These are phyloP conservation scores for Holothuria leucospilota DNA, from an alignment of 53 echinoderm and acorn worm genomes.

Conservation along the genomic window DNA sequence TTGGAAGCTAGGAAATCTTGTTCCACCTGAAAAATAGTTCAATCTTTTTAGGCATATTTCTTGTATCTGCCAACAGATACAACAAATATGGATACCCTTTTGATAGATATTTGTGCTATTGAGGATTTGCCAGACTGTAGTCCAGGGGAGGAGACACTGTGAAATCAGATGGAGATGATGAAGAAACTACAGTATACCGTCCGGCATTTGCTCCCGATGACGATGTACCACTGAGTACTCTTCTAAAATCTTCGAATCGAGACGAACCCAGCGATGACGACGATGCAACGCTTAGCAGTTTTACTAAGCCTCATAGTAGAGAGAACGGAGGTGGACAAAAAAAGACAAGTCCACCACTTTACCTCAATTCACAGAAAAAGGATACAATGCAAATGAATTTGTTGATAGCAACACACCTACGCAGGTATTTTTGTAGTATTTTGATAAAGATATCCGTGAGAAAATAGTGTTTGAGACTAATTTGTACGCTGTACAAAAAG, in stretches of 20 bases:
- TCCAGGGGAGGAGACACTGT: conserved; percentile 12
- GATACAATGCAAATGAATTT: conserved; percentile 41
- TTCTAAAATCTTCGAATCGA: not conserved
- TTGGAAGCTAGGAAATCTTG: no score
- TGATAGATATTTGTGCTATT: not conserved
- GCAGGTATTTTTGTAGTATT: conserved; percentile 30
- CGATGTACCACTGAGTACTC: conserved; percentile 37
- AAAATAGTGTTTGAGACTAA: conserved; percentile 46
- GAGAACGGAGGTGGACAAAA: not conserved
- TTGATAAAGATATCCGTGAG: conserved; percentile 32
- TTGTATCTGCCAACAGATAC: conserved; percentile 25
- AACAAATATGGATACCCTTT: conserved; percentile 12
- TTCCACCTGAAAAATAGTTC: not conserved
- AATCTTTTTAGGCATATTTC: not conserved
- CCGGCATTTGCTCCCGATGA: not conserved
- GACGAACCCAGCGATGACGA: conserved; percentile 6
- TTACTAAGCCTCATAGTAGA: conserved; percentile 3
- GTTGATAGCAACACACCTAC: conserved; percentile 25
- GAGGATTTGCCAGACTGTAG: conserved; percentile 3
- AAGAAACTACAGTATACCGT: not conserved
- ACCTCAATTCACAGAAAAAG: conserved; percentile 19
- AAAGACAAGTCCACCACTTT: not conserved
- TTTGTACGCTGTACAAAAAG: no score
- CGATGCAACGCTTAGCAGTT: conserved; percentile 12
- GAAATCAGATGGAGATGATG: conserved; percentile 7